Percentiles rank a stretch among this genome's conserved stretches.
Evolutionary conservation across 2,797 vertebrate species (phyloP).

Genomic region (Coluber constrictor): DNA sequence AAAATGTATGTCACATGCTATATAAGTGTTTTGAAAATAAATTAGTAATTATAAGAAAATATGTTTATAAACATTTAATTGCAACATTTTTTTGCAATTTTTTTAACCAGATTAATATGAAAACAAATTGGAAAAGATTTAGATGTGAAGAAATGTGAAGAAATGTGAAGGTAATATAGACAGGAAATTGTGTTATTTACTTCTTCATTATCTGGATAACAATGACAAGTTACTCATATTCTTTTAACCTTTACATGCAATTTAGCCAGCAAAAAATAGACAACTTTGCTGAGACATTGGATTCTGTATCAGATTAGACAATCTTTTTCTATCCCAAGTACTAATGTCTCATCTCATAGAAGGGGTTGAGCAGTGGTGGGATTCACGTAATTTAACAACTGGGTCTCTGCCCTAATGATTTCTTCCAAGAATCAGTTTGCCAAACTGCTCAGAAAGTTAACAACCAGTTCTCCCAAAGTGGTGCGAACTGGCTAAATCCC

Average conservation of each 20-base stretch:
- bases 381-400: too few relatives aligned
- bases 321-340: not conserved
- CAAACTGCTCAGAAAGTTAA: too few relatives aligned
- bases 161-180: not conserved
- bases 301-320: not conserved
- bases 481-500: too few relatives aligned
- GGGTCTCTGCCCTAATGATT: too few relatives aligned
- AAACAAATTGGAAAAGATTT: not conserved
- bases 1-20: not conserved
- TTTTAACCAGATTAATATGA: not conserved
- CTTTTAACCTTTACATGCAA: not conserved
- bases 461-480: too few relatives aligned
- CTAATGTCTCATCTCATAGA: not conserved
- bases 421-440: too few relatives aligned
- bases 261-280: not conserved
- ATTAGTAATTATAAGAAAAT: fast-evolving
- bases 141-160: not conserved
- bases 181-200: not conserved
- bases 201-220: not conserved
- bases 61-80: not conserved
- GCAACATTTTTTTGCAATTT: not conserved
- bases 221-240: not conserved
- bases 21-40: not conserved
- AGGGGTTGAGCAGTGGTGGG: not conserved
- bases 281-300: not conserved